Conservation (phyloP, 2,797 vertebrate species). For the Danio jaintianensis region DNA sequence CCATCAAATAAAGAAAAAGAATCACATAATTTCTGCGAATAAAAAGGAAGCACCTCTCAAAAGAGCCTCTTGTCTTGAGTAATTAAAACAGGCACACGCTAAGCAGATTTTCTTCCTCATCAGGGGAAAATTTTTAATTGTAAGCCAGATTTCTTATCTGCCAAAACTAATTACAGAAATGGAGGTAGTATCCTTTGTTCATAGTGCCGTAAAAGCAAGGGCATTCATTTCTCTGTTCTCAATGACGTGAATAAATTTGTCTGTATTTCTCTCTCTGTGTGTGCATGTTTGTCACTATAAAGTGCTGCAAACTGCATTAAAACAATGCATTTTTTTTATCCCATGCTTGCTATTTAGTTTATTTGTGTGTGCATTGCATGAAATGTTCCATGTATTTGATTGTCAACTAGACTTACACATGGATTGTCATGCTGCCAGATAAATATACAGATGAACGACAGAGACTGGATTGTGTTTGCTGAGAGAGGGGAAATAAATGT, state of each 20-base stretch:
- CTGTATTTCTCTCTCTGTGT: not conserved
- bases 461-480: constrained; percentile 26
- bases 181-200: constrained; percentile 71
- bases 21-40: not conserved
- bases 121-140: constrained; percentile 73
- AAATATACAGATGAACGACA: constrained; percentile 2
- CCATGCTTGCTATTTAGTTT: not conserved
- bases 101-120: constrained; percentile 76
- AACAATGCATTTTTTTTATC: not conserved
- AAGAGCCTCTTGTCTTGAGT: constrained; percentile 59
- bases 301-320: not conserved
- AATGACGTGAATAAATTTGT: constrained; percentile 56
- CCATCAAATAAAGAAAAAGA: constrained; percentile 5
- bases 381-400: not conserved
- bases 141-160: constrained; percentile 77
- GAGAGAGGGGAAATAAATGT: constrained; percentile 30
- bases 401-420: not conserved
- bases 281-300: not conserved
- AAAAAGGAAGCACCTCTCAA: constrained; percentile 56
- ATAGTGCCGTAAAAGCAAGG: constrained; percentile 63
- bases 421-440: not conserved
- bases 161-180: constrained; percentile 76
- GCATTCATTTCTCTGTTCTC: constrained; percentile 68
- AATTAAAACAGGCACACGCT: constrained; percentile 73
- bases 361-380: not conserved